phyloP scores from a whole-genome alignment of 2,888 invertebrate species.

The Agriopis marginaria region DNA sequence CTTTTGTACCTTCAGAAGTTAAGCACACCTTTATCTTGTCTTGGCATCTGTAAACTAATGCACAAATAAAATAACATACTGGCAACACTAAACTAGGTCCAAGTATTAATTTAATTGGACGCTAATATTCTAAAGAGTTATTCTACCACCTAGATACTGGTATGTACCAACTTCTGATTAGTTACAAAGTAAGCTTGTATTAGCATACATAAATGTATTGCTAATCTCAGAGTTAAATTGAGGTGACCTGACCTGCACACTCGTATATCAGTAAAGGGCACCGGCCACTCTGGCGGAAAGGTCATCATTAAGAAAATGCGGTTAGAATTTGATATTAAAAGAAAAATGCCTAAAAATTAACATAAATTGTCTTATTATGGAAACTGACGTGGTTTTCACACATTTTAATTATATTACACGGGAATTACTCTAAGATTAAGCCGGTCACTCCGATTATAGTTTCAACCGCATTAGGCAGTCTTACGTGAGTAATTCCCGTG shows the following conservation, averaged over 20 bases:
- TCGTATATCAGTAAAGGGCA: conserved; percentile 51
- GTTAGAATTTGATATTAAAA: conserved; percentile 28
- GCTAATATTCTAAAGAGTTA: neutral
- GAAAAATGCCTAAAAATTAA: too few relatives aligned
- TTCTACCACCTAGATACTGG: neutral
- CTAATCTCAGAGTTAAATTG: neutral
- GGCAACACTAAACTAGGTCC: too few relatives aligned
- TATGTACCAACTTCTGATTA: neutral
- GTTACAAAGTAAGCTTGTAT: conserved; percentile 2
- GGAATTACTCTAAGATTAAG: too few relatives aligned
- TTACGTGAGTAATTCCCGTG: too few relatives aligned
- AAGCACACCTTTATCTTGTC: conserved; percentile 14
- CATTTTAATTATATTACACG: too few relatives aligned
- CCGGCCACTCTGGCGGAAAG: conserved; percentile 48
- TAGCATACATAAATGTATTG: conserved; percentile 1
- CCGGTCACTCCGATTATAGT: too few relatives aligned
- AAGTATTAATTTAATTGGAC: neutral
- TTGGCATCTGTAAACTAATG: conserved; percentile 13
- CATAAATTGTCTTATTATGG: too few relatives aligned
- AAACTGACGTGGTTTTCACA: too few relatives aligned
- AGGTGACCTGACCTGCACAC: conserved; percentile 20
- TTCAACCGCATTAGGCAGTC: too few relatives aligned
- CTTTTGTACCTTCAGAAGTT: neutral
- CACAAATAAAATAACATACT: neutral
- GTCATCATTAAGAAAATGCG: conserved; percentile 33